Conservation (phyloP, 2,113 vertebrate genomes). For the Globicephala melas region DNA sequence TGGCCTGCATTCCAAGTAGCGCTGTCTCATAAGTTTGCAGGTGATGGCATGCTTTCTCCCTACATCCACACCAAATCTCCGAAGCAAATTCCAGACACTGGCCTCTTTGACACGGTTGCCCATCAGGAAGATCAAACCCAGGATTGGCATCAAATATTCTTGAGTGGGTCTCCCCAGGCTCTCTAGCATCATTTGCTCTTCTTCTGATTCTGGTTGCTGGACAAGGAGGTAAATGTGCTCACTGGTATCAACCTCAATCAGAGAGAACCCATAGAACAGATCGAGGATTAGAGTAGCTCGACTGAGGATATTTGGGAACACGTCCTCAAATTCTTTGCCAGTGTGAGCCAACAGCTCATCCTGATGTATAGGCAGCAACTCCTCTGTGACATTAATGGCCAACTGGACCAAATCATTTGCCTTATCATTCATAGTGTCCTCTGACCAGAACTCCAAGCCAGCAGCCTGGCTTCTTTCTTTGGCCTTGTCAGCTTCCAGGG, state of each 20-base stretch:
- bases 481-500: conserved; percentile 59
- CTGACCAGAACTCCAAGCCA: conserved; percentile 66
- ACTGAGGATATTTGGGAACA: conserved; percentile 65
- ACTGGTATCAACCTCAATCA: conserved; percentile 65
- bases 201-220: conserved; percentile 65
- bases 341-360: conserved; percentile 63
- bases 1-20: conserved; percentile 57
- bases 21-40: conserved; percentile 63
- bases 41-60: conserved; percentile 63
- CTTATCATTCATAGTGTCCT: conserved; percentile 66
- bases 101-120: conserved; percentile 56
- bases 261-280: conserved; percentile 59
- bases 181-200: conserved; percentile 62
- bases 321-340: conserved; percentile 63
- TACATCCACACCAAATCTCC: conserved; percentile 48
- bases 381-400: conserved; percentile 62
- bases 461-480: conserved; percentile 65
- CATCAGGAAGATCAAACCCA: conserved; percentile 66
- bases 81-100: conserved; percentile 55
- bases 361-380: conserved; percentile 61
- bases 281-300: conserved; percentile 61
- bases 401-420: conserved; percentile 66
- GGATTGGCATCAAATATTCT: conserved; percentile 55
- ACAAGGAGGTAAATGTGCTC: conserved; percentile 64
- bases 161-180: conserved; percentile 55